phyloP scores from a whole-genome alignment of 2,888 invertebrate genomes.

The Eudemis profundana region DNA sequence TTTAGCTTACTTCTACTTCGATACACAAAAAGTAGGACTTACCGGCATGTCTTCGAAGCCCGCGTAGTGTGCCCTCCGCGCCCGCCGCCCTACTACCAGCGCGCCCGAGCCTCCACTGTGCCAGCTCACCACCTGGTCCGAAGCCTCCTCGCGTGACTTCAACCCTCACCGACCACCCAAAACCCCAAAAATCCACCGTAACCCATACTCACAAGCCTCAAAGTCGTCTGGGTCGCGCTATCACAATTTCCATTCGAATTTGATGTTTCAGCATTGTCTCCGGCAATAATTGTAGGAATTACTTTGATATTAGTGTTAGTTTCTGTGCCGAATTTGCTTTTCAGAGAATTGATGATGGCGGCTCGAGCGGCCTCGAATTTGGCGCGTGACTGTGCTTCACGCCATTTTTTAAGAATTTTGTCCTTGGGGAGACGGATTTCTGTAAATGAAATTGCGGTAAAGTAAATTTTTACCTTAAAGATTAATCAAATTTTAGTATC shows the following conservation, averaged over 20 bases:
- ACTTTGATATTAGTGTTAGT: slow-evolving; percentile 58
- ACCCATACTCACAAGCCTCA: slow-evolving; percentile 52
- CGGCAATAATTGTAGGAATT: slow-evolving; percentile 65
- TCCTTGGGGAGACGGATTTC: slow-evolving; percentile 58
- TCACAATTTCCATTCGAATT: slow-evolving; percentile 74
- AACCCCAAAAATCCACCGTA: slow-evolving; percentile 62
- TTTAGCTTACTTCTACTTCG: no score
- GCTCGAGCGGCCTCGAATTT: slow-evolving; percentile 72
- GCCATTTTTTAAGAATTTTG: slow-evolving; percentile 74
- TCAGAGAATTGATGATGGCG: slow-evolving; percentile 77
- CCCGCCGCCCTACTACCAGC: slow-evolving; percentile 76
- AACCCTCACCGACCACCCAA: slow-evolving; percentile 59
- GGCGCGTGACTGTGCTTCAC: slow-evolving; percentile 68
- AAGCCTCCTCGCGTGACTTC: slow-evolving; percentile 77
- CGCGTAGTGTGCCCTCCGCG: slow-evolving; percentile 71
- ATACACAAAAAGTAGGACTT: slow-evolving; percentile 58
- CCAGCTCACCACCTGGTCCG: slow-evolving; percentile 79
- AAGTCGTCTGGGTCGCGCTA: slow-evolving; percentile 51
- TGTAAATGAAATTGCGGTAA: no score
- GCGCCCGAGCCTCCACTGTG: slow-evolving; percentile 75
- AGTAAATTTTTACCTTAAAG: no score
- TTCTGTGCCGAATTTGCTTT: slow-evolving; percentile 68
- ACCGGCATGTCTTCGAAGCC: slow-evolving; percentile 76
- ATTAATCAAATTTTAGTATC: no score
- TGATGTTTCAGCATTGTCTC: slow-evolving; percentile 78